Conservation (phyloP, 1,140 invertebrate genomes). For the Philopotamus ludificatus region DNA sequence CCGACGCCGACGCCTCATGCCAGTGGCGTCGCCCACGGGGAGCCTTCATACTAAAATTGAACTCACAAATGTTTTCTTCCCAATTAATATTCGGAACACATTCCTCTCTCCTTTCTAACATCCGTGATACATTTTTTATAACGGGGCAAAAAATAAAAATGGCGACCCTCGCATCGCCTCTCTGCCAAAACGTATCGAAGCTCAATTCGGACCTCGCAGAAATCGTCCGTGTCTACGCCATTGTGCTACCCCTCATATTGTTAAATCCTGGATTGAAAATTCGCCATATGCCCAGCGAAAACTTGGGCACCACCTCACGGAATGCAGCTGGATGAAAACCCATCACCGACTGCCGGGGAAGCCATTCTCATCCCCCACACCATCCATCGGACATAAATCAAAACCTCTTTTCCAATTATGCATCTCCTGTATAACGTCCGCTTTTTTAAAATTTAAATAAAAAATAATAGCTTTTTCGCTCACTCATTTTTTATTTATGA, state of each 20-base stretch:
- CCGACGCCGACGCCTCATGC: slow-evolving; percentile 26
- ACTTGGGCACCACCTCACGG: background rate
- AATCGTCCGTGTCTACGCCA: background rate
- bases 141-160: slow-evolving; percentile 19
- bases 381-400: background rate
- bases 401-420: background rate
- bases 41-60: slow-evolving; percentile 25
- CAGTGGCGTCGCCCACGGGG: slow-evolving; percentile 17
- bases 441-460: too few species aligned
- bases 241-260: background rate
- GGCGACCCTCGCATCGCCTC: slow-evolving; percentile 6
- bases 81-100: slow-evolving; percentile 41
- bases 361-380: background rate
- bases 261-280: slow-evolving; percentile 8
- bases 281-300: background rate
- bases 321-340: slow-evolving; percentile 6
- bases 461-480: too few species aligned
- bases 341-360: slow-evolving; percentile 1
- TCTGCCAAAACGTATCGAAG: slow-evolving; percentile 10
- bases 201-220: too few species aligned
- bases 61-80: slow-evolving; percentile 32
- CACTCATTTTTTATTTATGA: too few species aligned
- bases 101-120: slow-evolving; percentile 21
- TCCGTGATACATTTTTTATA: slow-evolving; percentile 25
- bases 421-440: too few species aligned